Conservation (phyloP, 2,113 vertebrate genomes). For the Lota lota region DNA sequence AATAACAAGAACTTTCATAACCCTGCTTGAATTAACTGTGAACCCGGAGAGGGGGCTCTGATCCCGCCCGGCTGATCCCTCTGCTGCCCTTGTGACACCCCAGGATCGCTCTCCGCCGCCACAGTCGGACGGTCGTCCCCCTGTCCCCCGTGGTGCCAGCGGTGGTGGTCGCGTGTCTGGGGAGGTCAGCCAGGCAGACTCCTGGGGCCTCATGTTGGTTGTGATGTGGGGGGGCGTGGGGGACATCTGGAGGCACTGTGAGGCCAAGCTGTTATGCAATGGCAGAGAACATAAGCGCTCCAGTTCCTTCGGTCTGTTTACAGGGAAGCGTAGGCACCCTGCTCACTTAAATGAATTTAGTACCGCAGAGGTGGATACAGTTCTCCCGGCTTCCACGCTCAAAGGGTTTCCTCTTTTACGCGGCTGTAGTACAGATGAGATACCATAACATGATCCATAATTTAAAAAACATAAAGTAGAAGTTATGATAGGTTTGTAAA, state of each 20-base stretch:
- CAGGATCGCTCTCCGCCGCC: background rate
- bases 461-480: background rate
- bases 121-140: conserved; percentile 15
- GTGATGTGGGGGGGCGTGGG: background rate
- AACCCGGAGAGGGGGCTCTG: no score
- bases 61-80: no score
- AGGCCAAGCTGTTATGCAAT: conserved; percentile 49
- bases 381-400: conserved; percentile 2
- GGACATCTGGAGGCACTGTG: conserved; percentile 17
- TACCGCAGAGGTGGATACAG: conserved; percentile 31
- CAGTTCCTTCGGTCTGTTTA: conserved; percentile 52
- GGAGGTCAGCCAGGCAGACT: conserved; percentile 1
- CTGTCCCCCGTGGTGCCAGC: conserved; percentile 24
- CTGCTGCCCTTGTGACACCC: no score
- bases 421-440: no score
- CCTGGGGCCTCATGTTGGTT: background rate
- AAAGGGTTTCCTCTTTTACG: background rate
- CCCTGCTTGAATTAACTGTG: conserved; percentile 17
- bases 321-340: conserved; percentile 48
- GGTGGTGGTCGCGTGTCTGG: conserved; percentile 5
- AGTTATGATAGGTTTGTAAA: no score
- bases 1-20: conserved; percentile 17
- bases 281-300: conserved; percentile 24
- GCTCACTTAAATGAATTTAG: conserved; percentile 52
- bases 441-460: background rate